Evolutionary conservation across 2,888 invertebrate genomes (phyloP), one percentile per base, ranked within the genome.

Genomic region (Oscheius myriophilus): DNA sequence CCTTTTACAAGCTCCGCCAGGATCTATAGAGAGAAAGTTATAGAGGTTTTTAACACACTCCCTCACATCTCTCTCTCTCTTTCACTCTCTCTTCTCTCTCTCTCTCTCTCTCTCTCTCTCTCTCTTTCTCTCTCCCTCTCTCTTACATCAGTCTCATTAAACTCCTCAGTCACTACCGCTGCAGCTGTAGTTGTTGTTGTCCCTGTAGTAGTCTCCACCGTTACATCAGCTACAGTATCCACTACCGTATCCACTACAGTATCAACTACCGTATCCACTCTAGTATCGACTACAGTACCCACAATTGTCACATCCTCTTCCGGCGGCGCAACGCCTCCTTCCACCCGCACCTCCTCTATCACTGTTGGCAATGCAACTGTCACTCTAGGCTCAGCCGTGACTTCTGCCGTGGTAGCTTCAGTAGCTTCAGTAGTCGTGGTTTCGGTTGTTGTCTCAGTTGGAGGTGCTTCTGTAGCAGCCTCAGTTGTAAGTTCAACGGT

Each of bases 291-390:
- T n/a, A n/a, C n/a, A n/a, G n/a, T n/a, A n/a, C n/a, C n/a, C n/a
- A n/a, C n/a, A n/a, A n/a, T 49, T 21, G 18, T 49, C 49, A 21
- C 6, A 7, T 49, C 49, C 4, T n/a, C 7, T 18, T 1, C 12
- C 12, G 51, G 12, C 14, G 51, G 51, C 21, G 18, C 1, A 21
- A 18, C 25, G 1, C 12, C 25, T 18, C n/a, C 51, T 23, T n/a
- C 25, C 51, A 25, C 51, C 7, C 12, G 51, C 21, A 2, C 46
- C 11, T 46, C 51, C 9, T 14, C 51, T 51, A 25, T 51, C 16
- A 21, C 49, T 2, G 49, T 49, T n/a, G 61, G 61, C 23, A 61
- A 14, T 25, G 46, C 49, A 46, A 61, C 18, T 2, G 61, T 61
- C 0, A 61, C 49, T 18, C 26, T 6, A 26, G 61, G 61, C 33